Evolutionary conservation across 1,140 invertebrate species (phyloP).

Genomic region (Bombus confusus): DNA sequence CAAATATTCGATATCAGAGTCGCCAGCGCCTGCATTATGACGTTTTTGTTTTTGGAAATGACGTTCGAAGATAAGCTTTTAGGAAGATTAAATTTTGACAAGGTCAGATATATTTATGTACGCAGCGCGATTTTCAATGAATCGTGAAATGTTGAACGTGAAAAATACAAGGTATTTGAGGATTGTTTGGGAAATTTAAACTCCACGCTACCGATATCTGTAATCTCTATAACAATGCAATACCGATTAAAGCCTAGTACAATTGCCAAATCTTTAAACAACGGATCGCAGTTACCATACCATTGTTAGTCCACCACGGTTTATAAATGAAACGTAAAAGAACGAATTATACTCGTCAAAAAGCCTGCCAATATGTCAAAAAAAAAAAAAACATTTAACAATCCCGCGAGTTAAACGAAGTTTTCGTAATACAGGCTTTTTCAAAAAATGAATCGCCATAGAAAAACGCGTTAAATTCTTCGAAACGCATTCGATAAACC

Average conservation of each 20-base stretch:
- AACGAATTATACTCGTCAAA: background rate
- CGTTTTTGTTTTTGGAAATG: background rate
- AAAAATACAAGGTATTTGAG: constrained; percentile 2
- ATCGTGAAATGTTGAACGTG: background rate
- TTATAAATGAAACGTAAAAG: background rate
- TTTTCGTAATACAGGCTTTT: too few relatives aligned
- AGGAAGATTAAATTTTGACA: constrained; percentile 25
- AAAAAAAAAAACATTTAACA: too few relatives aligned
- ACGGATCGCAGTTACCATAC: background rate
- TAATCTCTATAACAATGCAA: constrained; percentile 11
- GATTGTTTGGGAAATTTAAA: constrained; percentile 22
- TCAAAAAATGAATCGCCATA: too few relatives aligned
- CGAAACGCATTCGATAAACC: too few relatives aligned
- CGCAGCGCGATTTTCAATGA: background rate
- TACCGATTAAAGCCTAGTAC: background rate
- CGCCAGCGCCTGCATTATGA: background rate
- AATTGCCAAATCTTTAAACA: constrained; percentile 13
- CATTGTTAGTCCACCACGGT: background rate
- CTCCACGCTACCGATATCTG: background rate
- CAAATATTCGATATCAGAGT: background rate
- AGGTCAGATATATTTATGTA: background rate
- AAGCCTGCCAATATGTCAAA: background rate
- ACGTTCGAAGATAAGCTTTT: background rate
- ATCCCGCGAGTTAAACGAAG: too few relatives aligned
- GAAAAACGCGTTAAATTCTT: too few relatives aligned